Conservation (phyloP, 2,888 invertebrate species). For the Mythimna loreyi region DNA sequence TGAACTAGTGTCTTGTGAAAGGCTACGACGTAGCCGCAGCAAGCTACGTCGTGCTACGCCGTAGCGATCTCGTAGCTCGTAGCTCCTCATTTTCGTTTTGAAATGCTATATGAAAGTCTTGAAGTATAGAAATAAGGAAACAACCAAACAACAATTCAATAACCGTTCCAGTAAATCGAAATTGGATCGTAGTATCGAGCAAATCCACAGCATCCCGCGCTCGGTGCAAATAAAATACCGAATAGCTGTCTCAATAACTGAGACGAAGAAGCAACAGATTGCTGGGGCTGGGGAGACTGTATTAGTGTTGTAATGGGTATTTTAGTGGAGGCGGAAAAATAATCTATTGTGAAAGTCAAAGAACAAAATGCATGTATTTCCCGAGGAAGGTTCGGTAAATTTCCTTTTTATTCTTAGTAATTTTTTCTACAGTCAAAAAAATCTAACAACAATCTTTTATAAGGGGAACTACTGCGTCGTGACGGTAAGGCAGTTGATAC, state of each 20-base stretch:
- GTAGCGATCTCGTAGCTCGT: slow-evolving; percentile 35
- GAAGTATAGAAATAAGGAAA: slow-evolving; percentile 20
- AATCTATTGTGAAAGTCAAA: too few relatives aligned
- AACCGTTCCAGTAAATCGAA: slow-evolving; percentile 63
- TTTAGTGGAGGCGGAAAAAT: background rate
- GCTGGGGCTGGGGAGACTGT: slow-evolving; percentile 33
- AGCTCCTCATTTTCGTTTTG: background rate
- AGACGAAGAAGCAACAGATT: slow-evolving; percentile 69
- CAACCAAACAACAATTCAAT: slow-evolving; percentile 59
- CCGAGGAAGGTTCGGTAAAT: too few relatives aligned
- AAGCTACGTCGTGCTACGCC: slow-evolving; percentile 24
- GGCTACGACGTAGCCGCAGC: slow-evolving; percentile 11
- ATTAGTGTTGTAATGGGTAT: background rate
- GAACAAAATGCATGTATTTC: too few relatives aligned
- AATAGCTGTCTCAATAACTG: slow-evolving; percentile 75
- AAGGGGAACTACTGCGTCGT: too few relatives aligned
- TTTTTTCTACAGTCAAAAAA: too few relatives aligned
- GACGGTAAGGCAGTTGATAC: too few relatives aligned
- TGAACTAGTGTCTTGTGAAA: background rate
- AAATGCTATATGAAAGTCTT: background rate
- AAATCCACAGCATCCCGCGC: slow-evolving; percentile 61
- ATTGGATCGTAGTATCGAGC: slow-evolving; percentile 56
- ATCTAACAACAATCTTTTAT: too few relatives aligned
- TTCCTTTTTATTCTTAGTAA: too few relatives aligned
- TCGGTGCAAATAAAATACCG: slow-evolving; percentile 71